Evolutionary conservation across 2,113 vertebrate genomes (phyloP), one percentile per base, ranked within the genome.

Genomic region (Centropus bengalensis): DNA sequence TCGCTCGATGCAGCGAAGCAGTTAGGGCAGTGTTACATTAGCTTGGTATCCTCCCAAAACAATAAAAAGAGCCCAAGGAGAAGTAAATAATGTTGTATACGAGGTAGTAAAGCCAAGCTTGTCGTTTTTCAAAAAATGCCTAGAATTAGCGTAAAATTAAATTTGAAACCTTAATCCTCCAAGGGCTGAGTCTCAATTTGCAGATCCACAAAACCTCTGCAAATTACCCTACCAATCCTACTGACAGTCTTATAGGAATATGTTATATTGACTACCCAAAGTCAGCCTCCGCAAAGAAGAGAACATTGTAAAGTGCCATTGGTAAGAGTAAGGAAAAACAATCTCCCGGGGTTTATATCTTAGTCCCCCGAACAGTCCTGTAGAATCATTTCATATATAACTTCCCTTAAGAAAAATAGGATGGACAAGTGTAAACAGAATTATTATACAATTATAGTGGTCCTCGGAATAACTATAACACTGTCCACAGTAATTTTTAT

Each of bases 111-210:
- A 96, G 74, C 73, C 94, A 73, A 91, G 92, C 94, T 92, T 60
- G 93, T 83, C 21, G 60, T 94, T 92, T 76, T 92, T 89, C 26
- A 62, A 88, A 90, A 97, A 95, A 94, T 32, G 58, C 82, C 66
- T 75, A 74, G 94, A 96, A 97, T 95, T 94, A 94, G 94, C 7
- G 73, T 96, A 95, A 97, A 97, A 95, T 97, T 94, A 94, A 85
- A 95, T 95, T 80, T 93, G 96, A 96, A 96, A 92, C 92, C 85
- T 84, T 87, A 90, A 93, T 96, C 87, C 92, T 96, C 91, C 62
- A 49, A 94, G 93, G 94, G 86, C 83, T 87, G 91, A 81, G 93
- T 95, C 95, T 94, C 95, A 92, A 94, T 93, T 89, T 95, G 82
- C 96, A 93, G 95, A 93, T 92, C 94, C 89, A 96, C 93, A 95